A percentile compares a stretch with the other conserved stretches of the same genome.
Conservation (phyloP, 2,113 vertebrate genomes). For the Notarius quadriscutis region DNA sequence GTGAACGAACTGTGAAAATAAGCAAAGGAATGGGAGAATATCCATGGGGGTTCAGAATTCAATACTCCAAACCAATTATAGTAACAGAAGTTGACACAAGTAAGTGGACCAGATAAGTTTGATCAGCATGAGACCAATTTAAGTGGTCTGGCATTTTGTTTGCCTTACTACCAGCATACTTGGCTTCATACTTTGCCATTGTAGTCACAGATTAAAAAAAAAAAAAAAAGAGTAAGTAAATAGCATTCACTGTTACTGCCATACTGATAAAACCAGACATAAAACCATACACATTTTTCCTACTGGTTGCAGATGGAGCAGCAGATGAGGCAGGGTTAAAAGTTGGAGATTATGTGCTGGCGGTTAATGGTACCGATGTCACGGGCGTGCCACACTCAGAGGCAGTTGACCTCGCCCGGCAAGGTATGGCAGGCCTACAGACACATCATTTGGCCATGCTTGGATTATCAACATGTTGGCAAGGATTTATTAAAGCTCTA, state of each 20-base stretch:
- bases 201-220: background rate
- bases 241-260: background rate
- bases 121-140: constrained; percentile 2
- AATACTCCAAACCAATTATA: constrained; percentile 90
- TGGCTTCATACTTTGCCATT: background rate
- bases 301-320: constrained; percentile 76
- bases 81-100: constrained; percentile 93
- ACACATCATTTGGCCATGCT: constrained; percentile 4
- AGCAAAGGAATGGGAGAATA: constrained; percentile 83
- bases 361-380: constrained; percentile 88
- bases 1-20: constrained; percentile 83
- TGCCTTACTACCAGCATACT: background rate
- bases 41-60: constrained; percentile 90
- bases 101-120: constrained; percentile 66
- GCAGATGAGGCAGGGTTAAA: constrained; percentile 87
- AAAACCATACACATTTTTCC: background rate
- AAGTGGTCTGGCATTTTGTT: background rate
- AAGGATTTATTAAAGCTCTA: constrained; percentile 11
- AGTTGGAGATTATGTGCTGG: constrained; percentile 82
- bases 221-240: background rate
- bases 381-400: constrained; percentile 84
- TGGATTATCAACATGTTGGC: constrained; percentile 3
- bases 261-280: background rate
- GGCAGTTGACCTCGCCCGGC: constrained; percentile 82
- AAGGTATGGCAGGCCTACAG: constrained; percentile 63